These are phyloP conservation scores for Peromyscus eremicus DNA, from an alignment of 2,797 vertebrate species.

Conservation along the genomic window DNA sequence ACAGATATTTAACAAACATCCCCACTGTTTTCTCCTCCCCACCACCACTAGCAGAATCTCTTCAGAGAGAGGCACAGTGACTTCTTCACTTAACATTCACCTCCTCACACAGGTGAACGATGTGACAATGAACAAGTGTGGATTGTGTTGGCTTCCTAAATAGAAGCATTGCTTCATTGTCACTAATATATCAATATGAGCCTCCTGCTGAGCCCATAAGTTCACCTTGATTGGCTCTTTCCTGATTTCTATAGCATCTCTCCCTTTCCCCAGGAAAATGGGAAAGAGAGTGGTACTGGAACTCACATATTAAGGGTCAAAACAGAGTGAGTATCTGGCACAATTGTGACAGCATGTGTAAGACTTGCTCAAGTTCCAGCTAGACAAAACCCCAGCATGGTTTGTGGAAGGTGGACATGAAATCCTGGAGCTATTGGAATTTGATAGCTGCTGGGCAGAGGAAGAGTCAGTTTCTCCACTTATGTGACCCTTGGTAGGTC, in stretches of 20 bases:
- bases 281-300: neutral
- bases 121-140: neutral
- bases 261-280: neutral
- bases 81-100: neutral
- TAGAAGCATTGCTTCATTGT: neutral
- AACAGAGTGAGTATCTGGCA: neutral
- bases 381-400: neutral
- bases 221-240: constrained; percentile 4
- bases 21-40: neutral
- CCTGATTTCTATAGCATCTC: neutral
- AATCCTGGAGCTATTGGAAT: too few relatives aligned
- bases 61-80: neutral
- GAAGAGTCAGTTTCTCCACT: neutral
- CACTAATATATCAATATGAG: neutral
- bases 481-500: neutral
- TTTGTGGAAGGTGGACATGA: neutral
- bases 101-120: neutral
- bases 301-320: neutral
- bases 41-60: neutral
- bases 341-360: neutral
- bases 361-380: neutral
- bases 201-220: neutral
- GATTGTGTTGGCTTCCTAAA: neutral
- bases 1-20: neutral
- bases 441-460: neutral